Evolutionary conservation across 2,888 invertebrate species (phyloP).

Genomic region (Hydrotaea diabolus): DNA sequence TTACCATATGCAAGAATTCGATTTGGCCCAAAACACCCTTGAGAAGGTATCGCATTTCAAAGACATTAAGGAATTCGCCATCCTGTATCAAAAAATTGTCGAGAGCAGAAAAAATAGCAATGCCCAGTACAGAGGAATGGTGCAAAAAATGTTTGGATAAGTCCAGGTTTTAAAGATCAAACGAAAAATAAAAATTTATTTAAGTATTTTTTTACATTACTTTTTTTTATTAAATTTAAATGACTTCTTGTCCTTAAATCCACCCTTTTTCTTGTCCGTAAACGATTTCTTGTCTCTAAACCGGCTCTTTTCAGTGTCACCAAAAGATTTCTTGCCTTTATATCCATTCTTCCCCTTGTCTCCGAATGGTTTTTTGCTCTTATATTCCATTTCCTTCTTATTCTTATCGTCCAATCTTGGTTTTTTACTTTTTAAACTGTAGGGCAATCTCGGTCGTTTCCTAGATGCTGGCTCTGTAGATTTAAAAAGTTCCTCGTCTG

Average conservation of each 20-base stretch:
- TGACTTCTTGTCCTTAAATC: slow-evolving; percentile 47
- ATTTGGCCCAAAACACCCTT: slow-evolving; percentile 84
- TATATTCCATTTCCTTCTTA: slow-evolving; percentile 65
- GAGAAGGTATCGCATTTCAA: slow-evolving; percentile 82
- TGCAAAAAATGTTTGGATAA: slow-evolving; percentile 82
- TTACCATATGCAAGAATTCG: slow-evolving; percentile 84
- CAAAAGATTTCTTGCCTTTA: slow-evolving; percentile 31
- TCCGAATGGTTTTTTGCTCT: not conserved
- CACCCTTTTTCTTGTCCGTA: slow-evolving; percentile 1
- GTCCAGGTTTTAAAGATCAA: slow-evolving; percentile 17
- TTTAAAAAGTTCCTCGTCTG: slow-evolving; percentile 84
- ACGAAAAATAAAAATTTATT: slow-evolving; percentile 9
- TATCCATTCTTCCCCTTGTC: not conserved
- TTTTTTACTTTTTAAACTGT: slow-evolving; percentile 74
- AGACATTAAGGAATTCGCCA: slow-evolving; percentile 85
- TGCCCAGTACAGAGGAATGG: slow-evolving; percentile 82
- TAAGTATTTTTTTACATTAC: slow-evolving; percentile 30
- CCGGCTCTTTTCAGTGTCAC: slow-evolving; percentile 37
- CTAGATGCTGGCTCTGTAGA: slow-evolving; percentile 70
- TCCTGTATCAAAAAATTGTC: slow-evolving; percentile 83
- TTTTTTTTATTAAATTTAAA: slow-evolving; percentile 60
- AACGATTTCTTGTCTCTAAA: slow-evolving; percentile 25
- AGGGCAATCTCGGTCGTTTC: slow-evolving; percentile 73
- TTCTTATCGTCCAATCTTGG: slow-evolving; percentile 70
- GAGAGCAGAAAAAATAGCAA: slow-evolving; percentile 84